Conservation (phyloP, 2,888 invertebrate species). For the Cordilura impudica region DNA sequence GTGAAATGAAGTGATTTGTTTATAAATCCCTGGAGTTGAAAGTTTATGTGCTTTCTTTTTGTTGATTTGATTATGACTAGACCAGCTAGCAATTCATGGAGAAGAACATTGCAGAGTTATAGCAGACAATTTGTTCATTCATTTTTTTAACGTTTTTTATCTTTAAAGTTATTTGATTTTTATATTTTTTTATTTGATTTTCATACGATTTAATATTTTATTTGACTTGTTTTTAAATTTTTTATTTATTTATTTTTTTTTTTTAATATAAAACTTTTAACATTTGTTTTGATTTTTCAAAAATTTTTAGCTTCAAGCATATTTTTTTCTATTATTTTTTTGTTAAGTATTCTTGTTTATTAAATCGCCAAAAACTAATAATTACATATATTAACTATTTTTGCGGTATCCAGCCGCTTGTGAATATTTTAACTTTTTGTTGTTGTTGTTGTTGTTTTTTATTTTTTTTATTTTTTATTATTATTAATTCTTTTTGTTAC, state of each 20-base stretch:
- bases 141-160: no score
- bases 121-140: no score
- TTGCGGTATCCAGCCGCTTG: constrained; percentile 10
- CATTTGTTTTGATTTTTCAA: neutral
- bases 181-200: no score
- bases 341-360: no score
- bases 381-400: neutral
- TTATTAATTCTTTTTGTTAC: neutral
- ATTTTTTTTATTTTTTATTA: neutral
- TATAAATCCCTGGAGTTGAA: constrained; percentile 39
- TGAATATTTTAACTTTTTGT: neutral
- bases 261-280: neutral
- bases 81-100: constrained; percentile 41
- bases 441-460: neutral
- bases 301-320: constrained; percentile 2
- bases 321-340: no score
- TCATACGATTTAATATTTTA: no score
- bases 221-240: neutral
- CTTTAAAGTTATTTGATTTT: neutral
- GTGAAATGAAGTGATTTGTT: constrained; percentile 56
- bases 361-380: neutral
- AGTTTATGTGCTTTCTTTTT: neutral
- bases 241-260: neutral
- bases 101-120: no score
- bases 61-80: constrained; percentile 29